Conservation (phyloP, 2,113 vertebrate genomes). For the Sorex araneus region DNA sequence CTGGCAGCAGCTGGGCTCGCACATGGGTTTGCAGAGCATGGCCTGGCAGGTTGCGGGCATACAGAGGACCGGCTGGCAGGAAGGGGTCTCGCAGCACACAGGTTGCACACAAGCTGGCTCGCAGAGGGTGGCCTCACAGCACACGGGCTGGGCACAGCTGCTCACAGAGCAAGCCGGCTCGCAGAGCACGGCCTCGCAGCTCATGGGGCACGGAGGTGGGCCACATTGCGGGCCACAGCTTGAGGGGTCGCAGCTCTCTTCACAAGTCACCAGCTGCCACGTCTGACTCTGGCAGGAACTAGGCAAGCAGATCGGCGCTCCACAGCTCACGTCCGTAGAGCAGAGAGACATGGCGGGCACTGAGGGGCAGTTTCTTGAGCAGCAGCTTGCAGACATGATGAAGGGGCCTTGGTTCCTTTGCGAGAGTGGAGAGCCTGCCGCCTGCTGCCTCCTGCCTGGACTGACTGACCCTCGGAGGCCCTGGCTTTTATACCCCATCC, state of each 20-base stretch:
- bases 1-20: constrained; percentile 61
- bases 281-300: constrained; percentile 81
- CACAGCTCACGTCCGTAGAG: constrained; percentile 74
- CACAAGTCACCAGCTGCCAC: constrained; percentile 80
- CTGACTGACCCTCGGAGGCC: neutral
- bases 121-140: neutral
- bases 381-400: constrained; percentile 81
- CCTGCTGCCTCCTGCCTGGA: neutral
- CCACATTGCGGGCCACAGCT: constrained; percentile 56
- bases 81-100: constrained; percentile 40
- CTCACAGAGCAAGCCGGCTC: neutral
- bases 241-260: constrained; percentile 65
- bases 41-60: constrained; percentile 68
- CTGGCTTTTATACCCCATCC: constrained; percentile 72
- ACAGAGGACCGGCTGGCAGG: constrained; percentile 72
- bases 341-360: constrained; percentile 80
- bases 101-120: constrained; percentile 55
- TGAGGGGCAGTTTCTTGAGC: constrained; percentile 74
- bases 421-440: constrained; percentile 11
- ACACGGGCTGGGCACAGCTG: constrained; percentile 44
- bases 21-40: too few species aligned
- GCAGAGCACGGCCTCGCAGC: neutral
- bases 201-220: constrained; percentile 18
- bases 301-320: constrained; percentile 76
- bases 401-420: constrained; percentile 55